Evolutionary conservation across 2,888 invertebrate species (phyloP).

Genomic region (Hartigia nigra): DNA sequence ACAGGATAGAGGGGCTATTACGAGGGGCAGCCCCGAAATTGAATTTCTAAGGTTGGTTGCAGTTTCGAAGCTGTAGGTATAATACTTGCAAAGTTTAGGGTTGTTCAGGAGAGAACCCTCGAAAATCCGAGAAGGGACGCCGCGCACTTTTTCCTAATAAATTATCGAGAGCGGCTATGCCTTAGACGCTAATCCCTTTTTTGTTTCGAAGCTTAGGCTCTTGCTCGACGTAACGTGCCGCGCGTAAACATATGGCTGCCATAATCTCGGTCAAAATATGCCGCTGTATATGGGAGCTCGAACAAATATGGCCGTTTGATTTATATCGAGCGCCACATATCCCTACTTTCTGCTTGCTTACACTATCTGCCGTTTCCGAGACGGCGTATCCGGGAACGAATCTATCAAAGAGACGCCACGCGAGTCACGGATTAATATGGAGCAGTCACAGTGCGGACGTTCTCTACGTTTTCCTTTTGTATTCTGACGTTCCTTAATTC

Average conservation of each 20-base stretch:
- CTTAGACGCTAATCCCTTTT: slow-evolving; percentile 6
- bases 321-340: background rate
- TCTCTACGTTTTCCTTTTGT: background rate
- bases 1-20: background rate
- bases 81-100: background rate
- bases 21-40: background rate
- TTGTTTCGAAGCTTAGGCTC: background rate
- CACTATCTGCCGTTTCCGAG: background rate
- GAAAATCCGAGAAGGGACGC: background rate
- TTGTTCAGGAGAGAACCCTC: background rate
- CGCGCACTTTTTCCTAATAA: background rate
- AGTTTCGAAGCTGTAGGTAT: background rate
- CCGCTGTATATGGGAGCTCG: slow-evolving; percentile 3
- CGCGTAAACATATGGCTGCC: slow-evolving; percentile 4
- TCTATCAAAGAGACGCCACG: background rate
- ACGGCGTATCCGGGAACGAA: background rate
- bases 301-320: slow-evolving; percentile 6
- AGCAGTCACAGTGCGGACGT: background rate
- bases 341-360: background rate
- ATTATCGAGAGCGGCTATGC: slow-evolving; percentile 4
- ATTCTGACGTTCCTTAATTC: background rate
- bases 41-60: background rate
- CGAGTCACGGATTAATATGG: background rate
- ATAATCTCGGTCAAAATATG: slow-evolving; percentile 7
- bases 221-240: background rate